These are phyloP conservation scores for Bucco capensis DNA, from an alignment of 2,113 vertebrate species.

Conservation along the genomic window DNA sequence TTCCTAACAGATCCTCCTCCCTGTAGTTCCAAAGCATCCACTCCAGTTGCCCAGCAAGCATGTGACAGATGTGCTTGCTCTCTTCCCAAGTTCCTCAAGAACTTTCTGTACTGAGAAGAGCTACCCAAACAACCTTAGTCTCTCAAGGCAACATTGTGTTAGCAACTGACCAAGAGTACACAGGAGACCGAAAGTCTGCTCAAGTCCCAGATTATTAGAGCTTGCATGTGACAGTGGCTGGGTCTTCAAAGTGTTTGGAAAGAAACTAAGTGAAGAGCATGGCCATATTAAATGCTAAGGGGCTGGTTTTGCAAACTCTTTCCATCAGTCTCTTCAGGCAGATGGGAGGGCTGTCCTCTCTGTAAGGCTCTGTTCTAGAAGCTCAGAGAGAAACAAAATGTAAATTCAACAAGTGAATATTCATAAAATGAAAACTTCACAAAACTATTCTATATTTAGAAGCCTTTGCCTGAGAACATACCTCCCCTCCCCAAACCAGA, in stretches of 20 bases:
- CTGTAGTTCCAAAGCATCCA: neutral
- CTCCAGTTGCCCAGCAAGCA: neutral
- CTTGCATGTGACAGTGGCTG: neutral
- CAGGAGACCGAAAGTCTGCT: neutral
- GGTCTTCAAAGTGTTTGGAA: neutral
- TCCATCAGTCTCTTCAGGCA: conserved; percentile 4
- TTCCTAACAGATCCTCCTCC: neutral
- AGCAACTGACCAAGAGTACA: neutral
- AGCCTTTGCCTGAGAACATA: conserved; percentile 10
- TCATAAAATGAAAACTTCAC: conserved; percentile 61
- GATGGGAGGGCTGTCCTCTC: conserved; percentile 40
- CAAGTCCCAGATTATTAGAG: neutral
- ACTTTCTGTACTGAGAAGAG: neutral
- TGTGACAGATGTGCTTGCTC: neutral
- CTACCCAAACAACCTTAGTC: neutral
- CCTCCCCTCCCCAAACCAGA: conserved; percentile 13
- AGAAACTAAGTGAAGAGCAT: neutral
- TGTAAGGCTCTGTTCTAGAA: neutral
- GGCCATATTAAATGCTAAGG: neutral
- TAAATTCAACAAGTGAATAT: conserved; percentile 71
- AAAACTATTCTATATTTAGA: conserved; percentile 57
- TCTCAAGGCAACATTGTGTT: neutral
- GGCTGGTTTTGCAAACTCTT: neutral
- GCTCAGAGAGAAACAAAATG: conserved; percentile 63
- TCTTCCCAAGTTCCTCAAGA: neutral